Percentiles rank a stretch among this genome's conserved stretches.
These are phyloP conservation scores for Pantherophis vulpinus DNA, from an alignment of 2,797 vertebrate species.

Conservation along the genomic window DNA sequence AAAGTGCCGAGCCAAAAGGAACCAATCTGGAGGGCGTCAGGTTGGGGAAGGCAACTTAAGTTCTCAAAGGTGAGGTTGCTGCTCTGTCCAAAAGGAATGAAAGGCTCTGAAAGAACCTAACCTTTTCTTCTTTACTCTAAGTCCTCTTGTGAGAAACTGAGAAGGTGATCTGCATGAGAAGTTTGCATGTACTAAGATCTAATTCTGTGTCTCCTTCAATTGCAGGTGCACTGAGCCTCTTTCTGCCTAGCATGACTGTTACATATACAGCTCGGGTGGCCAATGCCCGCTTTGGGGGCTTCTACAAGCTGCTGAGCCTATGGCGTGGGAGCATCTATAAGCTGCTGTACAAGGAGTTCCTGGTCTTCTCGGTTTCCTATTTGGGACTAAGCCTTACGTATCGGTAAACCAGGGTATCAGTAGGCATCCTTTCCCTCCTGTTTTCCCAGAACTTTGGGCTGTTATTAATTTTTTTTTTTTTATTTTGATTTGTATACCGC, in stretches of 20 bases:
- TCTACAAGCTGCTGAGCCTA: conserved; percentile 87
- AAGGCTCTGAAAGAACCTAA: not conserved
- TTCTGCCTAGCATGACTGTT: conserved; percentile 80
- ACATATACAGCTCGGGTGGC: conserved; percentile 92
- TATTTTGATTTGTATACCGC: no score
- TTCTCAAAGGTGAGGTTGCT: not conserved
- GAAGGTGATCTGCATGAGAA: not conserved
- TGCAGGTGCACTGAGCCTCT: not conserved
- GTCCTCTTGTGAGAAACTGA: not conserved
- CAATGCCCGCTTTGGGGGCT: conserved; percentile 89
- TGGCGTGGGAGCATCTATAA: conserved; percentile 97
- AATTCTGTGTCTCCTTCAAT: not conserved
- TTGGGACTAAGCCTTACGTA: conserved; percentile 85
- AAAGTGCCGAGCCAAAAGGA: not conserved
- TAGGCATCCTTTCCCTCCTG: not conserved
- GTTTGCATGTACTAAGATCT: not conserved
- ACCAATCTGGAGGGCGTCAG: not conserved
- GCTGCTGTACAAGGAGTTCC: conserved; percentile 88
- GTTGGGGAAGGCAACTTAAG: not conserved
- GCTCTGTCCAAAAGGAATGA: not conserved
- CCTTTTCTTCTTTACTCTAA: not conserved
- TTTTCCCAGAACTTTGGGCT: not conserved
- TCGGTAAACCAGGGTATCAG: conserved; percentile 72
- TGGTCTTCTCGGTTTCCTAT: conserved; percentile 87
- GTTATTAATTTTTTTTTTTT: no score